These are phyloP conservation scores for Thryonomys swinderianus DNA, from an alignment of 2,113 vertebrate species.

Conservation along the genomic window DNA sequence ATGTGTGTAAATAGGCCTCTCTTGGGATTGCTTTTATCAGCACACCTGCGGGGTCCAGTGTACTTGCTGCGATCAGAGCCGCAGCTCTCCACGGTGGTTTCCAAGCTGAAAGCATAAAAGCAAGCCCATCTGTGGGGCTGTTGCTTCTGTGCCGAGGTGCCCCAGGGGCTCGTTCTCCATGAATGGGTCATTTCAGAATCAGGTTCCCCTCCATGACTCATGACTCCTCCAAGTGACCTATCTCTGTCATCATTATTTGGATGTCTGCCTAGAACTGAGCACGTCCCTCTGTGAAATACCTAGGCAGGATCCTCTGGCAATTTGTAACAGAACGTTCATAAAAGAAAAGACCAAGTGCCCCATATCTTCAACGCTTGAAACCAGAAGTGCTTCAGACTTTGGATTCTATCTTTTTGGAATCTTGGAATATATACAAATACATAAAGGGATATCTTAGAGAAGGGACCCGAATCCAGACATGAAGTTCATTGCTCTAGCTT, in stretches of 20 bases:
- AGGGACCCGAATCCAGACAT: background rate
- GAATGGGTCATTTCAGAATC: background rate
- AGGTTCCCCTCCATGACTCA: background rate
- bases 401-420: background rate
- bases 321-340: background rate
- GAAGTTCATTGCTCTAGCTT: background rate
- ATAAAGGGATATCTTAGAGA: background rate
- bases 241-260: background rate
- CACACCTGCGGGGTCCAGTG: constrained; percentile 19
- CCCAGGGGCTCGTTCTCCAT: background rate
- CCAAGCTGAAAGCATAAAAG: background rate
- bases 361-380: background rate
- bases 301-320: background rate
- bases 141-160: background rate
- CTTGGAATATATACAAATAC: background rate
- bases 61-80: constrained; percentile 3
- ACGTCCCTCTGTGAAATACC: background rate
- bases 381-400: background rate
- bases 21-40: background rate
- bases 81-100: background rate
- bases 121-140: background rate
- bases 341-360: background rate
- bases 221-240: background rate
- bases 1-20: background rate
- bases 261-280: background rate